Conservation (phyloP, 2,113 vertebrate genomes). For the Solea solea region DNA sequence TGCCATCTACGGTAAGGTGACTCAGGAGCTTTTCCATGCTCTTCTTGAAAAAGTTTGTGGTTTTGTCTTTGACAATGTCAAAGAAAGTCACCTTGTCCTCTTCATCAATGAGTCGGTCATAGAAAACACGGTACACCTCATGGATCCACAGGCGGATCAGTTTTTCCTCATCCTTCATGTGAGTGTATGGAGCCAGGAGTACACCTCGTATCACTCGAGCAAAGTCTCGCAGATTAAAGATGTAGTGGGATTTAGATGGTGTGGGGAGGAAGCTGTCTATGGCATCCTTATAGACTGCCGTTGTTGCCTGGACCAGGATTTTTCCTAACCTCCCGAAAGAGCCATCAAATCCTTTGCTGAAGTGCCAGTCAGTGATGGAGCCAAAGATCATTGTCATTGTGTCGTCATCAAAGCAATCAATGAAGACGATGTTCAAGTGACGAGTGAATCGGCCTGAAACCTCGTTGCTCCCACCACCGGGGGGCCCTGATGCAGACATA, state of each 20-base stretch:
- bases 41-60: constrained; percentile 85
- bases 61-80: constrained; percentile 86
- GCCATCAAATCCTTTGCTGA: constrained; percentile 87
- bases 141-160: constrained; percentile 94
- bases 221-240: constrained; percentile 94
- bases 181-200: constrained; percentile 87
- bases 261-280: constrained; percentile 91
- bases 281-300: constrained; percentile 86
- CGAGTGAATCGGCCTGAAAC: constrained; percentile 93
- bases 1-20: constrained; percentile 85
- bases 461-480: constrained; percentile 91
- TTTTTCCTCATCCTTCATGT: constrained; percentile 90
- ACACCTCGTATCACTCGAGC: constrained; percentile 90
- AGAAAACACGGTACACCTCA: constrained; percentile 94
- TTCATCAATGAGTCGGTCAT: constrained; percentile 88
- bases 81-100: constrained; percentile 89
- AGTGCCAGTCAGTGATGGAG: constrained; percentile 92
- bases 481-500: constrained; percentile 92
- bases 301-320: constrained; percentile 90
- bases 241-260: constrained; percentile 94
- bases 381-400: constrained; percentile 89
- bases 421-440: constrained; percentile 89
- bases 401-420: constrained; percentile 89
- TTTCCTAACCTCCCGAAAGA: constrained; percentile 87
- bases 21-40: constrained; percentile 87